A percentile compares a stretch with the other conserved stretches of the same genome.
Conservation (phyloP, 2,113 vertebrate genomes). For the Pteronura brasiliensis region DNA sequence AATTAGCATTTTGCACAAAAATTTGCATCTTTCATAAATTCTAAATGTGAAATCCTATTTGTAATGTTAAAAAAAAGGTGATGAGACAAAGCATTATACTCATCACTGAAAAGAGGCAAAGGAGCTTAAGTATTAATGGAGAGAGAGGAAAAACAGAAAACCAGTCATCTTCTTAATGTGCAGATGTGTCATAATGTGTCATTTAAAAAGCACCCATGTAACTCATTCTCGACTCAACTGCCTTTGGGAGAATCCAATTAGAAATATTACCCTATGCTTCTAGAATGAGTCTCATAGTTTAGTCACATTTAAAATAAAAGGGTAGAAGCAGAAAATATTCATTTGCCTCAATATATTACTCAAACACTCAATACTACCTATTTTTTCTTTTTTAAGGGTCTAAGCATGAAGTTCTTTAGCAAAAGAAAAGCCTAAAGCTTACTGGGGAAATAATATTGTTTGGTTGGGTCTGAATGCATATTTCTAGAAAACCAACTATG, state of each 20-base stretch:
- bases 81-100: background rate
- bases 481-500: background rate
- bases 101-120: background rate
- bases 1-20: background rate
- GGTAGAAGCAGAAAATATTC: background rate
- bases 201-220: background rate
- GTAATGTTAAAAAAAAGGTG: background rate
- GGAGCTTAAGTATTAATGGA: background rate
- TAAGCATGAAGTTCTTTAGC: background rate
- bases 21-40: background rate
- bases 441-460: background rate
- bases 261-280: background rate
- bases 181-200: background rate
- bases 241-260: background rate
- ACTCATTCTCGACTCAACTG: background rate
- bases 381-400: conserved; percentile 14
- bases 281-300: background rate
- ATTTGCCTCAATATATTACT: background rate
- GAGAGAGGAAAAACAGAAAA: background rate
- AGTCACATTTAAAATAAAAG: background rate
- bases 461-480: background rate
- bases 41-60: background rate
- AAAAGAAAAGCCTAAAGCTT: background rate
- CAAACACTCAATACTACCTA: background rate
- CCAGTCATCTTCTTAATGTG: background rate